Conservation (phyloP, 2,113 vertebrate genomes). For the Saguinus midas region DNA sequence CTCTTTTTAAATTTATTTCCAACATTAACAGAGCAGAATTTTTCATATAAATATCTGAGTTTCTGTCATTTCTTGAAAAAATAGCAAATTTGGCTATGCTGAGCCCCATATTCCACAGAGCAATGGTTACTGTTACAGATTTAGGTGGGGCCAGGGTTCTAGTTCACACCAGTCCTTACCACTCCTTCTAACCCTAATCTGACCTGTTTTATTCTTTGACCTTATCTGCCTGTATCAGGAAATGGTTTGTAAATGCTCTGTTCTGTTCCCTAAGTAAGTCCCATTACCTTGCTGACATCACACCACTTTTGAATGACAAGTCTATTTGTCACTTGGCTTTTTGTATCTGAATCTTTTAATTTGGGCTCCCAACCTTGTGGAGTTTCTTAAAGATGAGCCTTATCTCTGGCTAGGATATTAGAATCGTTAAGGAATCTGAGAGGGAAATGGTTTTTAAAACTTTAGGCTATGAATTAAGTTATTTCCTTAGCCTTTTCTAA, state of each 20-base stretch:
- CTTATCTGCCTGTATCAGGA: neutral
- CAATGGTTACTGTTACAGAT: neutral
- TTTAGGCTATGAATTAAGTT: neutral
- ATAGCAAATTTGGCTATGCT: neutral
- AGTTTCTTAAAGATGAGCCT: neutral
- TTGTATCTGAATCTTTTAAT: neutral
- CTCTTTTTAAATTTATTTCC: neutral
- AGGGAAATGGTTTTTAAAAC: neutral
- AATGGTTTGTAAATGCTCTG: neutral
- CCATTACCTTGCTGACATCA: neutral
- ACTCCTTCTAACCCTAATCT: neutral
- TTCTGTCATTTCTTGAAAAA: conserved; percentile 2
- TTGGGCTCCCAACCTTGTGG: neutral
- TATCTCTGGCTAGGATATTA: neutral
- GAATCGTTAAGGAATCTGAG: neutral
- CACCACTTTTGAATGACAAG: neutral
- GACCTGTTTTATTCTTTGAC: neutral
- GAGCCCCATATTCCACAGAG: neutral
- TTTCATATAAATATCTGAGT: neutral
- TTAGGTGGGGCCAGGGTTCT: neutral
- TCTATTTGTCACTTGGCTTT: neutral
- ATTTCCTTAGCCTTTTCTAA: conserved; percentile 24
- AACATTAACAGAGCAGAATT: neutral
- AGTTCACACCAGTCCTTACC: neutral
- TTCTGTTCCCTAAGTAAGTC: neutral